phyloP scores from a whole-genome alignment of 1,140 invertebrate genomes.

The Eufriesea mexicana region DNA sequence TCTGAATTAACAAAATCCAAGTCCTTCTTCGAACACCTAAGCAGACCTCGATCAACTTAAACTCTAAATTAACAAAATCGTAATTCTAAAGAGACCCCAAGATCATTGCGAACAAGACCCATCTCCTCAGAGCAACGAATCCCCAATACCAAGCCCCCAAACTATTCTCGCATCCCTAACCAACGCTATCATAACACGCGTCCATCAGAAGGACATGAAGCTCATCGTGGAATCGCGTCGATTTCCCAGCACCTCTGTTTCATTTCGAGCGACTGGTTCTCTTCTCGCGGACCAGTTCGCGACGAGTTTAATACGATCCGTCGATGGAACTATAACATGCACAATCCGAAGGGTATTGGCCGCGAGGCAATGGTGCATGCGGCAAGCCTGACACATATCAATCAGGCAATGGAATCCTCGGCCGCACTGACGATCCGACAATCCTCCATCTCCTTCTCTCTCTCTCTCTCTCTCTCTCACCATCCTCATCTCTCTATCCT shows the following conservation, averaged over 20 bases:
- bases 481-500: background rate
- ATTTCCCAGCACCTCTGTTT: background rate
- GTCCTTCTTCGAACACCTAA: too few relatives aligned
- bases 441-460: conserved; percentile 2
- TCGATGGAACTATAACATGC: conserved; percentile 63
- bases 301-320: conserved; percentile 62
- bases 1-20: too few relatives aligned
- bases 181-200: too few relatives aligned
- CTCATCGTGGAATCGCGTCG: too few relatives aligned
- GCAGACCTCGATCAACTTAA: too few relatives aligned
- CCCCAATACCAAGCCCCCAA: too few relatives aligned
- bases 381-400: conserved; percentile 70
- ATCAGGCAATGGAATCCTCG: conserved; percentile 68
- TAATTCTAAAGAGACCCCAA: too few relatives aligned
- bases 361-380: conserved; percentile 70
- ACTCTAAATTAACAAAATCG: too few relatives aligned
- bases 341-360: conserved; percentile 62
- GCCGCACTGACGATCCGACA: conserved; percentile 53
- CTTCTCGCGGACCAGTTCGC: conserved; percentile 43
- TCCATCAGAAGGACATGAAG: too few relatives aligned
- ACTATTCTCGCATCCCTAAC: too few relatives aligned
- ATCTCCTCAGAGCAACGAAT: too few relatives aligned
- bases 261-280: conserved; percentile 40
- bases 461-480: background rate
- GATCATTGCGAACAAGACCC: too few relatives aligned